A percentile compares a stretch with the other conserved stretches of the same genome.
phyloP scores from a whole-genome alignment of 2,113 vertebrate genomes.

The Alaudala cheleensis region DNA sequence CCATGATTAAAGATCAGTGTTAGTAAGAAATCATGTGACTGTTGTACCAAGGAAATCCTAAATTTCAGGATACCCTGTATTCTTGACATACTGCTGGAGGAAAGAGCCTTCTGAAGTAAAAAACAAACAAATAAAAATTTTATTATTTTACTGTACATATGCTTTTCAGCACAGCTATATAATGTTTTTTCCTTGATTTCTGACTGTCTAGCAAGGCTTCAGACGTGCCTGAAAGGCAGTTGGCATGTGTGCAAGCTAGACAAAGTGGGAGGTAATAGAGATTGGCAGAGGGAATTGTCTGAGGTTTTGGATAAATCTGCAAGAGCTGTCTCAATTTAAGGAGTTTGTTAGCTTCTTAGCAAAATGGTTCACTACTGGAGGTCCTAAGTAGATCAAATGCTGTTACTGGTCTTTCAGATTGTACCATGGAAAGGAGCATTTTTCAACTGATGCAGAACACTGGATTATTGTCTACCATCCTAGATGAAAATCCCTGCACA shows the following conservation, averaged over 20 bases:
- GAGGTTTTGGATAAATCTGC: constrained; percentile 2
- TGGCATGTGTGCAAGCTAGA: not conserved
- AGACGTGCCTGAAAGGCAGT: not conserved
- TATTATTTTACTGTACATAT: not conserved
- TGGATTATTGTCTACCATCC: not conserved
- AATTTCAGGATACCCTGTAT: not conserved
- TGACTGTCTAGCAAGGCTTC: not conserved
- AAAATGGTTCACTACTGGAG: not conserved
- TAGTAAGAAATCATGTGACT: not conserved
- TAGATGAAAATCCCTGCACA: not conserved
- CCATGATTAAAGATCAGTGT: not conserved
- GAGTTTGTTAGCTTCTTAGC: not conserved
- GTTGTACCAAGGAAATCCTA: not conserved
- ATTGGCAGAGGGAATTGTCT: not conserved
- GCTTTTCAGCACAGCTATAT: not conserved
- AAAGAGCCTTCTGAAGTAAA: not conserved
- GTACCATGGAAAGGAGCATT: not conserved
- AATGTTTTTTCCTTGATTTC: not conserved
- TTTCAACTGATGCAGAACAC: not conserved
- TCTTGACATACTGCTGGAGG: not conserved
- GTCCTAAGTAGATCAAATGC: not conserved
- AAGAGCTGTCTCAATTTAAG: not conserved
- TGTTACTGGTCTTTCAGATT: not conserved
- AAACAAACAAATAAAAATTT: not conserved
- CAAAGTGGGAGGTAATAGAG: not conserved